A percentile compares a stretch with the other conserved stretches of the same genome.
These are phyloP conservation scores for Fringilla coelebs DNA, from an alignment of 2,797 vertebrate species.

Conservation along the genomic window DNA sequence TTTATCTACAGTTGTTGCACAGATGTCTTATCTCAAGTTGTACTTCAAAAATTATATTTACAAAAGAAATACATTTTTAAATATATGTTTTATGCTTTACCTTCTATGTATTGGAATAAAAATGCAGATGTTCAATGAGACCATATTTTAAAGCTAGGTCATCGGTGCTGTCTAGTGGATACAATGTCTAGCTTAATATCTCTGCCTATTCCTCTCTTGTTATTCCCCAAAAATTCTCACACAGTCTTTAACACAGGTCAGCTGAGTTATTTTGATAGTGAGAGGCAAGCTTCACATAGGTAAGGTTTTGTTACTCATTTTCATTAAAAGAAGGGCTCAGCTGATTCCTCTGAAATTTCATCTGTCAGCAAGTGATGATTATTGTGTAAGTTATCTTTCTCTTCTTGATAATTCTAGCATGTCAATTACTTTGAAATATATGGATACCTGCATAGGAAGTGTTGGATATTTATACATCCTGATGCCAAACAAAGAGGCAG, in stretches of 20 bases:
- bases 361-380: conserved; percentile 5
- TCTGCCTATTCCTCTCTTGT: conserved; percentile 42
- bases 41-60: conserved; percentile 13
- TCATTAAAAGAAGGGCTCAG: background rate
- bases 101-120: background rate
- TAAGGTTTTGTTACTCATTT: background rate
- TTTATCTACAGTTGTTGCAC: background rate
- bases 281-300: conserved; percentile 21
- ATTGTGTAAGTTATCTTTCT: background rate
- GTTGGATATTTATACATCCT: background rate
- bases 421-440: conserved; percentile 13
- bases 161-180: background rate
- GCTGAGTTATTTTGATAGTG: conserved; percentile 58
- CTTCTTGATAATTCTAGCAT: conserved; percentile 3
- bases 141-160: background rate
- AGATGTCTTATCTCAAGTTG: background rate
- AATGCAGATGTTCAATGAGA: background rate
- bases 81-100: background rate
- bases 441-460: background rate
- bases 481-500: conserved; percentile 18
- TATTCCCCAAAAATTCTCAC: conserved; percentile 27
- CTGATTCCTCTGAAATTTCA: conserved; percentile 24
- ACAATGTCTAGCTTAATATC: background rate
- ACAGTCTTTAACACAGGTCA: conserved; percentile 53
- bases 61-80: background rate